Conservation (phyloP, 2,888 invertebrate species). For the Limnephilus lunatus region DNA sequence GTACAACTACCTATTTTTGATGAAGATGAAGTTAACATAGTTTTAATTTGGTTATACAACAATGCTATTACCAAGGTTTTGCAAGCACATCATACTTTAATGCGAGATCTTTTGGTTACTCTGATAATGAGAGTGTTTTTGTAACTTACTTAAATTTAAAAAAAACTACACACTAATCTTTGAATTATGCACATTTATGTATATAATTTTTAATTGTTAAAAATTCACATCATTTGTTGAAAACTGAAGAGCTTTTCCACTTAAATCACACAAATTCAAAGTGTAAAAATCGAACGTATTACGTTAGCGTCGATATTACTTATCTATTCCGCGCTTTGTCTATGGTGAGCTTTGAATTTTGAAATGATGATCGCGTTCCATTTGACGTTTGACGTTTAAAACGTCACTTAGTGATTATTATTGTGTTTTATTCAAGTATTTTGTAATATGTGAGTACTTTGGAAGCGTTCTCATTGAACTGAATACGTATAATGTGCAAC, state of each 20-base stretch:
- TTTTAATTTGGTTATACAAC: not conserved
- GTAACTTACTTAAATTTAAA: too few species aligned
- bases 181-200: too few species aligned
- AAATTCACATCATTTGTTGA: not conserved
- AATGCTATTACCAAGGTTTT: not conserved
- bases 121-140: not conserved
- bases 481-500: slow-evolving; percentile 13
- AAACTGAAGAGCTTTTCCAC: not conserved
- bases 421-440: not conserved
- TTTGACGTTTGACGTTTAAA: slow-evolving; percentile 24
- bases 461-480: not conserved
- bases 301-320: not conserved
- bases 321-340: slow-evolving; percentile 5
- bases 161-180: not conserved
- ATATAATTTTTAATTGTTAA: not conserved
- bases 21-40: not conserved
- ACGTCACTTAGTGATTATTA: not conserved
- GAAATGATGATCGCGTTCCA: not conserved
- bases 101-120: not conserved
- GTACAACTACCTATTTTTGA: not conserved
- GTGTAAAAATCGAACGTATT: not conserved
- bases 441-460: slow-evolving; percentile 4
- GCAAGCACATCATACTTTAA: not conserved
- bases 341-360: not conserved
- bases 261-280: not conserved